Evolutionary conservation across 2,888 invertebrate genomes (phyloP).

Genomic region (Stomorhina lunata): DNA sequence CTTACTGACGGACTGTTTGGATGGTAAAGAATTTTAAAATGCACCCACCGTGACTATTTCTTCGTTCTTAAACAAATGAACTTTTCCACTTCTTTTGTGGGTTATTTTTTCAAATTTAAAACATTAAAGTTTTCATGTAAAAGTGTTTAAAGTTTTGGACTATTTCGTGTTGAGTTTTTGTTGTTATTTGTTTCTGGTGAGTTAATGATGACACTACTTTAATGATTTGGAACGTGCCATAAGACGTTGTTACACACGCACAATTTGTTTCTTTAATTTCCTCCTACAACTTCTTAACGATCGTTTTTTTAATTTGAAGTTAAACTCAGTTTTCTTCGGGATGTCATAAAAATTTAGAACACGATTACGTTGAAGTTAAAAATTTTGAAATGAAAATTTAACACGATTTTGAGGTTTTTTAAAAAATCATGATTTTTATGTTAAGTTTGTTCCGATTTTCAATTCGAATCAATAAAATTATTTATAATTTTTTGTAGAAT

Average conservation of each 20-base stretch:
- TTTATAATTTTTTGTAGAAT: no score
- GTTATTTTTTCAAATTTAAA: constrained; percentile 29
- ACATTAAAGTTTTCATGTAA: constrained; percentile 11
- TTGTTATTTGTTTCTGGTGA: constrained; percentile 13
- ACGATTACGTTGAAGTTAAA: constrained; percentile 34
- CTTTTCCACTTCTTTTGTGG: constrained; percentile 32
- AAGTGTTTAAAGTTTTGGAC: constrained; percentile 34
- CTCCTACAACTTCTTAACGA: constrained; percentile 18
- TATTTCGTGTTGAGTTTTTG: neutral
- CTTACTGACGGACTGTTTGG: neutral
- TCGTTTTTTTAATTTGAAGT: constrained; percentile 42
- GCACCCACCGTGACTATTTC: constrained; percentile 44
- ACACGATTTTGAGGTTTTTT: no score
- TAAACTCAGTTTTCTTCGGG: neutral
- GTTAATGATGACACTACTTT: constrained; percentile 55
- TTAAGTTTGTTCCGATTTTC: no score
- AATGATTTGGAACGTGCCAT: constrained; percentile 64
- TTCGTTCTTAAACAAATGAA: constrained; percentile 47
- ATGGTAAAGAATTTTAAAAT: constrained; percentile 39
- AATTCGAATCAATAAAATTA: no score
- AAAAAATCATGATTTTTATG: no score
- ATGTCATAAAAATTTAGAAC: constrained; percentile 15
- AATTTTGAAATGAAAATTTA: neutral
- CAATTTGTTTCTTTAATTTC: constrained; percentile 16
- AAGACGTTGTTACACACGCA: constrained; percentile 47